phyloP scores from a whole-genome alignment of 2,797 vertebrate species.

The Pangasius larnaudii region DNA sequence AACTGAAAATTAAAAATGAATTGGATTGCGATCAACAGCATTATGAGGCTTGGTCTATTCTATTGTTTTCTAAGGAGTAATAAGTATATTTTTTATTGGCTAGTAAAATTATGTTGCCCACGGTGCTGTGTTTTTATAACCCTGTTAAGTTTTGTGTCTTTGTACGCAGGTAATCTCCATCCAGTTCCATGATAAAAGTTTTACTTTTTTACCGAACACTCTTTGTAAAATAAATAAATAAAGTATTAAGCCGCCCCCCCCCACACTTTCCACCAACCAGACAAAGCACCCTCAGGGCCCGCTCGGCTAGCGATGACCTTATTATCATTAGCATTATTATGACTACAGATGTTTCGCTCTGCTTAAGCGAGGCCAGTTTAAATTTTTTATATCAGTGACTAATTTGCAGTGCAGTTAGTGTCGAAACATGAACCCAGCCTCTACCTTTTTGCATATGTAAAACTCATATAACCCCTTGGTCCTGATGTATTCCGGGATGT shows the following conservation, averaged over 20 bases:
- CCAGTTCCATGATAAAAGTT: constrained; percentile 58
- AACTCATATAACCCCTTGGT: background rate
- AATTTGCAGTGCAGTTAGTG: constrained; percentile 7
- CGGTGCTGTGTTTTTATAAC: constrained; percentile 33
- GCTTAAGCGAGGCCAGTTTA: constrained; percentile 8
- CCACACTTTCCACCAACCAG: constrained; percentile 24
- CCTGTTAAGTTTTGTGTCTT: constrained; percentile 16
- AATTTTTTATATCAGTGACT: constrained; percentile 13
- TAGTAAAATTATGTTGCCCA: constrained; percentile 42
- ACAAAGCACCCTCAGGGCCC: background rate
- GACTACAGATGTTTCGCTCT: constrained; percentile 18
- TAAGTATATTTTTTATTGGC: constrained; percentile 40
- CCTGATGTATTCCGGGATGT: background rate
- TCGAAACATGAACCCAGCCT: constrained; percentile 6
- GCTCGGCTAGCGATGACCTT: background rate
- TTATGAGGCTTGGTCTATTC: constrained; percentile 19
- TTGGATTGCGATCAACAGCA: constrained; percentile 38
- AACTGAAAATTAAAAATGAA: constrained; percentile 47
- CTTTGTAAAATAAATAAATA: constrained; percentile 57
- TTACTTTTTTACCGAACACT: constrained; percentile 45
- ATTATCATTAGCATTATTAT: constrained; percentile 16
- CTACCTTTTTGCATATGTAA: constrained; percentile 13
- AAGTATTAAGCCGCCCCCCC: constrained; percentile 46
- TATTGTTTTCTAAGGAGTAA: constrained; percentile 30
- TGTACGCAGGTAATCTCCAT: constrained; percentile 52